A percentile compares a stretch with the other conserved stretches of the same genome.
Conservation (phyloP, 2,888 invertebrate genomes). For the Acrocyrtus sp. region DNA sequence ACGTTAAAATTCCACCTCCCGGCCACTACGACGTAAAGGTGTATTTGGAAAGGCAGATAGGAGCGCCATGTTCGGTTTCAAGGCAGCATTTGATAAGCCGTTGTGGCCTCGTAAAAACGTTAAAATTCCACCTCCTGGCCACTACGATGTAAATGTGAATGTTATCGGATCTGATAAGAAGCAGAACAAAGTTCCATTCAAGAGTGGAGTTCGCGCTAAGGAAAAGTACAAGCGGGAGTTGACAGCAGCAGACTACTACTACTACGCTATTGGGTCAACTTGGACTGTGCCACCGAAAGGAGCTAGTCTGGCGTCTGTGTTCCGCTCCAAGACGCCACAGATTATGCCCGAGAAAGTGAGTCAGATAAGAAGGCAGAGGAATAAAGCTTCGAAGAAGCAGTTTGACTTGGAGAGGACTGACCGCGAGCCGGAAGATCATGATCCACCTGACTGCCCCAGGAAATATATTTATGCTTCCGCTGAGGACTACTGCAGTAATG, state of each 20-base stretch:
- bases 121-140: conserved; percentile 20
- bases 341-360: conserved; percentile 13
- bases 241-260: conserved; percentile 43
- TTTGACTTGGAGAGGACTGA: conserved; percentile 21
- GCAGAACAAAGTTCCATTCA: conserved; percentile 26
- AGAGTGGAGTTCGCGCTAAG: background rate
- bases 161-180: conserved; percentile 20
- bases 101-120: conserved; percentile 40
- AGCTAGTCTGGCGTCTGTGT: conserved; percentile 27
- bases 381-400: conserved; percentile 15
- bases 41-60: conserved; percentile 23
- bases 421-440: conserved; percentile 24
- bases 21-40: too few relatives aligned
- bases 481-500: conserved; percentile 31
- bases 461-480: conserved; percentile 25
- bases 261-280: background rate
- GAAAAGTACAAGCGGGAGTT: background rate
- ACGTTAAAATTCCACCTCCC: conserved; percentile 17
- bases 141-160: conserved; percentile 18
- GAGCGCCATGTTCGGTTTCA: conserved; percentile 42
- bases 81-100: conserved; percentile 44
- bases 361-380: conserved; percentile 26
- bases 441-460: conserved; percentile 1
- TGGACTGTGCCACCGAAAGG: conserved; percentile 28
- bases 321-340: conserved; percentile 28